A percentile compares a stretch with the other conserved stretches of the same genome.
Evolutionary conservation across 2,888 invertebrate genomes (phyloP).

Genomic region (Onthophagus sagittarius): DNA sequence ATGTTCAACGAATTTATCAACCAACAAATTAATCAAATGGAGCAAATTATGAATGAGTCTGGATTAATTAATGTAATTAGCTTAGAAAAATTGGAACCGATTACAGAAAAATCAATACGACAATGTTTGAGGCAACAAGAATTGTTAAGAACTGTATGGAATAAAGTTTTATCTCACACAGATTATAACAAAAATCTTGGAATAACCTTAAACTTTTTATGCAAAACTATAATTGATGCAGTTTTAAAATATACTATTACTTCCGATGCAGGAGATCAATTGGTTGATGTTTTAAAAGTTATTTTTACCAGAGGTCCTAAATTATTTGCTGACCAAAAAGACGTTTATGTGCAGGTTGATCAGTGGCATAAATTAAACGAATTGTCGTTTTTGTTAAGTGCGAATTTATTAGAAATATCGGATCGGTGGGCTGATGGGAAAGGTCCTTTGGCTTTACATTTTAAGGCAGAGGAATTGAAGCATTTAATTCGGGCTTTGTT

Average conservation of each 20-base stretch:
- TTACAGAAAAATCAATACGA: conserved; percentile 68
- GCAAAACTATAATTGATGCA: conserved; percentile 64
- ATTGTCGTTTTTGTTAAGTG: conserved; percentile 74
- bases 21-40: conserved; percentile 70
- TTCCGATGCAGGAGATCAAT: conserved; percentile 72
- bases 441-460: conserved; percentile 82
- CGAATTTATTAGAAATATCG: conserved; percentile 77
- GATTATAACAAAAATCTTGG: conserved; percentile 72
- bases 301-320: conserved; percentile 68
- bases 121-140: conserved; percentile 83
- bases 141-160: conserved; percentile 83
- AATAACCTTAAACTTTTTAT: conserved; percentile 49
- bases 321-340: conserved; percentile 64
- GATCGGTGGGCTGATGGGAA: conserved; percentile 87
- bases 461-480: conserved; percentile 75
- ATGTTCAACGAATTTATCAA: conserved; percentile 70
- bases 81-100: conserved; percentile 57
- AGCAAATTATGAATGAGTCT: conserved; percentile 71
- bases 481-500: conserved; percentile 86
- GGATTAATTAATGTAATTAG: conserved; percentile 53
- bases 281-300: conserved; percentile 71
- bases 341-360: conserved; percentile 60
- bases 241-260: conserved; percentile 76
- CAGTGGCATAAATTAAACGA: conserved; percentile 80
- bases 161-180: conserved; percentile 72